A percentile compares a stretch with the other conserved stretches of the same genome.
phyloP scores from a whole-genome alignment of 2,888 invertebrate species.

The Apamea monoglypha region DNA sequence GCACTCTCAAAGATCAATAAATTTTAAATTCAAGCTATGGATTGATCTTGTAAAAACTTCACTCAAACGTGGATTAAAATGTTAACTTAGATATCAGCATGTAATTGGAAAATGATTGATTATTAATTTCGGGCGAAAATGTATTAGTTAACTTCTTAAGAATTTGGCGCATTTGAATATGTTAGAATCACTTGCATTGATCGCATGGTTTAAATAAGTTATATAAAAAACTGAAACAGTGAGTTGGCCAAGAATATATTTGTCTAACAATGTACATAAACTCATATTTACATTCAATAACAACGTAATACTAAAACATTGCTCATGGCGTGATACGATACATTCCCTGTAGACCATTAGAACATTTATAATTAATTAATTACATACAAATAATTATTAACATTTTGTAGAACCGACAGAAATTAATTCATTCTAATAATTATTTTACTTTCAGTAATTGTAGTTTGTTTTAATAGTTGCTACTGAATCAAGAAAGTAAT shows the following conservation, averaged over 20 bases:
- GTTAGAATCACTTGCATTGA: background rate
- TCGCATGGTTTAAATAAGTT: background rate
- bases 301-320: slow-evolving; percentile 50
- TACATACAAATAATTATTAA: slow-evolving; percentile 37
- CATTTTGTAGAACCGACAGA: slow-evolving; percentile 35
- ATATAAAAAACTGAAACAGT: slow-evolving; percentile 64
- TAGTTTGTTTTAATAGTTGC: slow-evolving; percentile 42
- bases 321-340: slow-evolving; percentile 61
- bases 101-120: background rate
- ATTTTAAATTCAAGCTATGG: background rate
- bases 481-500: slow-evolving; percentile 30
- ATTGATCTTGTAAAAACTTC: background rate
- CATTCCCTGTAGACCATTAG: slow-evolving; percentile 55
- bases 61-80: background rate
- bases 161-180: background rate
- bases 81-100: background rate
- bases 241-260: slow-evolving; percentile 39
- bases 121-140: slow-evolving; percentile 8
- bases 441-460: slow-evolving; percentile 46
- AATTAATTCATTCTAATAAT: slow-evolving; percentile 38
- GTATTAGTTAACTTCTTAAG: background rate
- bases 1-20: background rate
- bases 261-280: slow-evolving; percentile 61
- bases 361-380: slow-evolving; percentile 29
- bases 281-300: slow-evolving; percentile 50